These are phyloP conservation scores for Sesia bembeciformis DNA, from an alignment of 2,888 invertebrate species.

Conservation along the genomic window DNA sequence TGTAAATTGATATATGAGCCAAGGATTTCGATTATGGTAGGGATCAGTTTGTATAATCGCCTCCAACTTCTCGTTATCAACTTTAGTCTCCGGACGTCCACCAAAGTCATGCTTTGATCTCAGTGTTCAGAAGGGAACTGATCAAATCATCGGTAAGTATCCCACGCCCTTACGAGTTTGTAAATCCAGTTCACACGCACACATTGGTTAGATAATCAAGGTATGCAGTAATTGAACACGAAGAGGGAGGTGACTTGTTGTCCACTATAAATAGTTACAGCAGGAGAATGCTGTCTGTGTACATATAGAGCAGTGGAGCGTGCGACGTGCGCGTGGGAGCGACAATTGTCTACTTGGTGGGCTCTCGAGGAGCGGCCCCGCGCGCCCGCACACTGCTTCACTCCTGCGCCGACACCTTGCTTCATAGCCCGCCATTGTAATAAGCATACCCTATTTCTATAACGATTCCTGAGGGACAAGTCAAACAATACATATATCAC, in stretches of 20 bases:
- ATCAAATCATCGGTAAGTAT: no score
- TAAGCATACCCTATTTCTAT: slow-evolving; percentile 1
- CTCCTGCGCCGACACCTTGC: neutral
- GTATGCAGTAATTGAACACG: neutral
- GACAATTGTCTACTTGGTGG: slow-evolving; percentile 23
- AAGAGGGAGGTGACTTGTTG: neutral
- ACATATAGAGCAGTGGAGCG: neutral
- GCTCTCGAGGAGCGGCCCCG: slow-evolving; percentile 1
- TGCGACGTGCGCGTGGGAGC: neutral
- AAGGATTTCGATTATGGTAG: no score
- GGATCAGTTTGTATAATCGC: no score
- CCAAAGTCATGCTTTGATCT: no score
- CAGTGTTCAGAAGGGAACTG: no score
- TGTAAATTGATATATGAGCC: no score
- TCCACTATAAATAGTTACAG: neutral
- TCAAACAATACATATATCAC: neutral
- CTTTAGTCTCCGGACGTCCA: no score
- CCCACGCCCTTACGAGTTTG: no score
- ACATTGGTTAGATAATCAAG: neutral
- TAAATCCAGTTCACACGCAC: no score
- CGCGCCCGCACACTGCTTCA: neutral
- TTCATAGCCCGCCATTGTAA: no score
- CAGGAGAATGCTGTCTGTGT: neutral
- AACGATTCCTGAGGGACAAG: slow-evolving; percentile 1
- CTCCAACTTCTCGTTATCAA: no score